Conservation (phyloP, 2,888 invertebrate genomes). For the Calameuta filiformis region DNA sequence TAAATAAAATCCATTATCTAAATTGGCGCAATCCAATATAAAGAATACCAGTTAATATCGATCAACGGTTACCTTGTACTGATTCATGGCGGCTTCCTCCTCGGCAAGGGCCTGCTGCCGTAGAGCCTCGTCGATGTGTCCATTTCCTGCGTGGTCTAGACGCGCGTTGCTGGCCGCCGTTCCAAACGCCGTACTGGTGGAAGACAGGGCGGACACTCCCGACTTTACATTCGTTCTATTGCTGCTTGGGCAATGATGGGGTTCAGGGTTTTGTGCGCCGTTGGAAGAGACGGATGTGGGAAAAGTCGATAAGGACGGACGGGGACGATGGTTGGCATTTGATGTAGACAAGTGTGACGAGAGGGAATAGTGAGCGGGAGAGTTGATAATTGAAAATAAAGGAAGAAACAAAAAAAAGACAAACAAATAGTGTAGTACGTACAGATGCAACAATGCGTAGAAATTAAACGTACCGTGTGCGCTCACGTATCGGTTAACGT, state of each 20-base stretch:
- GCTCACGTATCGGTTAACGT: slow-evolving; percentile 23
- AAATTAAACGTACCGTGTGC: slow-evolving; percentile 37
- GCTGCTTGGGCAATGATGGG: slow-evolving; percentile 68
- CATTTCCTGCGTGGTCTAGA: slow-evolving; percentile 75
- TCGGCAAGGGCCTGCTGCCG: slow-evolving; percentile 91
- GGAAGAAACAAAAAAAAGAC: slow-evolving; percentile 63
- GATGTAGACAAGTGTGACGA: slow-evolving; percentile 30
- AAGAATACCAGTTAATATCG: neutral
- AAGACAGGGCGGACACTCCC: slow-evolving; percentile 88
- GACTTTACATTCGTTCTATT: slow-evolving; percentile 91
- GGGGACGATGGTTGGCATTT: slow-evolving; percentile 36
- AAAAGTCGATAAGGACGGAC: neutral
- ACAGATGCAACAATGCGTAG: slow-evolving; percentile 55
- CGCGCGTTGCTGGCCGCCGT: slow-evolving; percentile 82
- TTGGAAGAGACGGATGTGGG: slow-evolving; percentile 13
- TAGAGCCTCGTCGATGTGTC: slow-evolving; percentile 84
- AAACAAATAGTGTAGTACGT: slow-evolving; percentile 64
- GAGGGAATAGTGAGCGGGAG: slow-evolving; percentile 47
- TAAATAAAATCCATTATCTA: neutral
- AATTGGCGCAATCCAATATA: neutral
- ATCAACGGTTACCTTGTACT: slow-evolving; percentile 82
- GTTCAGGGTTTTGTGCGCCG: slow-evolving; percentile 35
- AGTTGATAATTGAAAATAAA: slow-evolving; percentile 63
- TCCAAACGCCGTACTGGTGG: slow-evolving; percentile 90
- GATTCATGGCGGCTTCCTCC: slow-evolving; percentile 95